Base-by-base conservation (phyloP, 1,140 invertebrate species). In the Acromyrmex charruanus region DNA sequence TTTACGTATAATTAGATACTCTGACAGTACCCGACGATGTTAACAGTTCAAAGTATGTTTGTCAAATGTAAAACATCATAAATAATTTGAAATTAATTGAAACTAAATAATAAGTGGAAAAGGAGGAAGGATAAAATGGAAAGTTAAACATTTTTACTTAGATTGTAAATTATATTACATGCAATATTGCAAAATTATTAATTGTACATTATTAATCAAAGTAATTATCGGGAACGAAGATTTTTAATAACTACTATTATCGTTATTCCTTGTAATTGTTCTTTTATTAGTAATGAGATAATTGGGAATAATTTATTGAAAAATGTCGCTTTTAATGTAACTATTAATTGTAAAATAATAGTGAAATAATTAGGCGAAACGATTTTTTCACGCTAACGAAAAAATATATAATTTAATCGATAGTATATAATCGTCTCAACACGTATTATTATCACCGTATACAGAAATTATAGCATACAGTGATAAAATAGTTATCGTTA, bases 381-480 rank as follows among this genome's bases (percentile, higher is more conserved):
- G 6, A 79, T 68, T 69, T 68, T 69, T 49, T n/a, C 14, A 69
- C 2, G 14, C 4, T 44, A 80, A 69, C 14, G n/a, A n/a, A 12
- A 53, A 18, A 53, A 0, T 53, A n/a, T 69, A 66, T 51, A 68
- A 79, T 51, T 68, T 68, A 68, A 80, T 4, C 28, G 28, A n/a
- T 55, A 9, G 2, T 59, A 21, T 31, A 51, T 80, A 39, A 80
- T 80, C 14, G 25, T 80, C 28, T 66, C 18, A 28, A 80, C 9
- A 35, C 14, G 10, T 68, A 80, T 80, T 68, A 80, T 68, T 80
- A 80, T 55, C 25, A 66, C 28, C 28, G 31, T 55, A 31, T 65
- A 65, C 12, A 66, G 59, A 79, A 66, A 79, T 79, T 80, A 80
- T 69, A 68, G 61, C 16, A 49, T 65, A 49, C 31, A 21, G 49